These are phyloP conservation scores for Temnothorax curvispinosus DNA, from an alignment of 1,140 invertebrate genomes.

Conservation along the genomic window DNA sequence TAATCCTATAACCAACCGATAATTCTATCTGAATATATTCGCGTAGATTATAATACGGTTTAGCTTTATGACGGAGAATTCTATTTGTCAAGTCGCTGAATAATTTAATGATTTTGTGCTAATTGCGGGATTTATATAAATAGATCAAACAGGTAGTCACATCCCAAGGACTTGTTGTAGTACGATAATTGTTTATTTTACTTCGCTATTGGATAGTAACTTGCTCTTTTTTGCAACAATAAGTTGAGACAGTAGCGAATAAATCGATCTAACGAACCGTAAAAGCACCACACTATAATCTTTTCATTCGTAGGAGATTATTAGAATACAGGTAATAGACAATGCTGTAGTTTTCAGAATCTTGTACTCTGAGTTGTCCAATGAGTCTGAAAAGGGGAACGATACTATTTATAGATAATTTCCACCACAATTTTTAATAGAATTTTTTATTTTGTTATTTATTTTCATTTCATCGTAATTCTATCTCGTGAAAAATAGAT, in stretches of 20 bases:
- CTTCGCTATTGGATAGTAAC: background rate
- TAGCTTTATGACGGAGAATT: slow-evolving; percentile 4
- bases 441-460: background rate
- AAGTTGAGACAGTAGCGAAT: slow-evolving; percentile 1
- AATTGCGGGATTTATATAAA: background rate
- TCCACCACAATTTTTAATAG: slow-evolving; percentile 47
- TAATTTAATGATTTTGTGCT: background rate
- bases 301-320: slow-evolving; percentile 36
- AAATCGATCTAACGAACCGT: slow-evolving; percentile 62
- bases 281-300: slow-evolving; percentile 39
- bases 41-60: background rate
- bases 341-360: background rate
- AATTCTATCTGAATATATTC: background rate
- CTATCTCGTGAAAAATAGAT: background rate
- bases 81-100: slow-evolving; percentile 1
- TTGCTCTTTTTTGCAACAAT: slow-evolving; percentile 18
- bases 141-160: background rate
- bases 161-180: background rate
- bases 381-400: slow-evolving; percentile 55
- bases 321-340: slow-evolving; percentile 34
- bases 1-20: background rate
- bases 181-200: slow-evolving; percentile 1
- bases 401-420: slow-evolving; percentile 56
- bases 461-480: slow-evolving; percentile 9
- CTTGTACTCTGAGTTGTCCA: slow-evolving; percentile 39